Conservation (phyloP, 2,888 invertebrate genomes). For the Microplitis deprimator region DNA sequence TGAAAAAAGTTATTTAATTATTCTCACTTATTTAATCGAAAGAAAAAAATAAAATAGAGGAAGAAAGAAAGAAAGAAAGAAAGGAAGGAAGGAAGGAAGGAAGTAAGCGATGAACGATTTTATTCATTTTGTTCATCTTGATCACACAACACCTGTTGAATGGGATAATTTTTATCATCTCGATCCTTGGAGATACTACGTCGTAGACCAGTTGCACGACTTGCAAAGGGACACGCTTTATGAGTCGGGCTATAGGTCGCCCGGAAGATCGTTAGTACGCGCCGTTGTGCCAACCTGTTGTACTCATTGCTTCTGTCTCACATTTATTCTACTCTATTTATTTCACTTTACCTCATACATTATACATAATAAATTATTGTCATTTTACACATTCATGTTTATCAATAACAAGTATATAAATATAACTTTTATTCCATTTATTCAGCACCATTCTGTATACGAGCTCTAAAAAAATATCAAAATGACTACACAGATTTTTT, state of each 20-base stretch:
- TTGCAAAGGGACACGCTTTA: conserved; percentile 37
- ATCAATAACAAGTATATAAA: not conserved
- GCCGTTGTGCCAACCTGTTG: conserved; percentile 43
- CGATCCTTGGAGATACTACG: conserved; percentile 33
- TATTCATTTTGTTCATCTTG: conserved; percentile 13
- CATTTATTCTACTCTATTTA: conserved; percentile 21
- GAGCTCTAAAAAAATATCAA: too few relatives aligned
- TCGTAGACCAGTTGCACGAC: conserved; percentile 37
- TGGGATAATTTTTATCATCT: conserved; percentile 38
- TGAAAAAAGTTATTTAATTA: conserved; percentile 16
- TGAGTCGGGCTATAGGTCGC: conserved; percentile 30
- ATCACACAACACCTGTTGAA: conserved; percentile 40
- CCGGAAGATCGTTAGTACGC: conserved; percentile 38
- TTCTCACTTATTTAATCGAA: conserved; percentile 7
- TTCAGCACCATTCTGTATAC: too few relatives aligned
- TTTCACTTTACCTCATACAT: not conserved
- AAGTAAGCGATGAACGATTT: not conserved
- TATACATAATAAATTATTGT: not conserved
- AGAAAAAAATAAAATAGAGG: not conserved
- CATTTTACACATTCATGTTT: not conserved
- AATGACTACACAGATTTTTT: too few relatives aligned
- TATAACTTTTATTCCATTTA: not conserved
- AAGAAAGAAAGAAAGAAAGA: too few relatives aligned
- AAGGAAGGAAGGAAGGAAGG: not conserved
- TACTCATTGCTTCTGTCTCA: conserved; percentile 23